Percentiles rank a stretch among this genome's conserved stretches.
Evolutionary conservation across 2,888 invertebrate species (phyloP).

Genomic region (Ophion slaviceki): DNA sequence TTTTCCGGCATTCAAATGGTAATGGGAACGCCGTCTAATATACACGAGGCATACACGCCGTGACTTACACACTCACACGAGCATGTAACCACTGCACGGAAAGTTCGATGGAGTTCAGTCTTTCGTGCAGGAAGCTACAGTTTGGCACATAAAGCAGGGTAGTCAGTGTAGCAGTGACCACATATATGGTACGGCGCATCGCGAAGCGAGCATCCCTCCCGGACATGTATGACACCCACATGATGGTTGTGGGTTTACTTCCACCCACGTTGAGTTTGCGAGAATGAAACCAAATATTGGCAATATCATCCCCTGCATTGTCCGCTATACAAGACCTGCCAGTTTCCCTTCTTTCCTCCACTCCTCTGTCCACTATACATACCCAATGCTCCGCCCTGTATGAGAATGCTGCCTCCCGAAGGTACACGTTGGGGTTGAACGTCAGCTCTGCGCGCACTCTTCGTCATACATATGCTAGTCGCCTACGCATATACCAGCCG

Average conservation of each 20-base stretch:
- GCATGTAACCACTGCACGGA: constrained; percentile 34
- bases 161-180: background rate
- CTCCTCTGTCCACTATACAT: constrained; percentile 22
- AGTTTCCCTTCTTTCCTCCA: constrained; percentile 28
- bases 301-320: constrained; percentile 81
- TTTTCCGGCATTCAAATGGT: constrained; percentile 80
- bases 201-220: constrained; percentile 1
- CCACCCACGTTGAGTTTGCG: constrained; percentile 68
- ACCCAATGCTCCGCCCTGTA: constrained; percentile 3
- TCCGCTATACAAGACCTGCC: constrained; percentile 54
- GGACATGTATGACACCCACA: constrained; percentile 36
- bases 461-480: constrained; percentile 5
- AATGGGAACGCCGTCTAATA: constrained; percentile 79
- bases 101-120: constrained; percentile 41
- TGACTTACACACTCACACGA: constrained; percentile 23
- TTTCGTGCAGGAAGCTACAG: constrained; percentile 32
- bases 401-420: constrained; percentile 1
- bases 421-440: background rate
- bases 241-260: constrained; percentile 10
- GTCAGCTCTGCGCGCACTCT: constrained; percentile 5
- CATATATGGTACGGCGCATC: background rate
- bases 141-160: background rate
- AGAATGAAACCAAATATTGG: constrained; percentile 83
- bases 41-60: constrained; percentile 66
- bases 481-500: constrained; percentile 32